Conservation (phyloP, 2,888 invertebrate species). For the Mythimna loreyi region DNA sequence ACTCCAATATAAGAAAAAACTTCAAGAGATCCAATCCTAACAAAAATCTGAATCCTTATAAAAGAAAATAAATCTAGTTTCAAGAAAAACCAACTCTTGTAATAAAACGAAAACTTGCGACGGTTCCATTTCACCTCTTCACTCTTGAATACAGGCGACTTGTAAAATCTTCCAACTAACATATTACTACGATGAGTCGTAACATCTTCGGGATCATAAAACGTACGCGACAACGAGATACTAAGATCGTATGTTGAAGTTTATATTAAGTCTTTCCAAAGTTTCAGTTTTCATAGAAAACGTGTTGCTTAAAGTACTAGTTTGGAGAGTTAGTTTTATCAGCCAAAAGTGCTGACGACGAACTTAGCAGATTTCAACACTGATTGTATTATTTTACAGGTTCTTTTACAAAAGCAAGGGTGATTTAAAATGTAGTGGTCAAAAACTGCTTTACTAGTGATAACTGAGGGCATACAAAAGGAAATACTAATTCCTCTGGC, state of each 20-base stretch:
- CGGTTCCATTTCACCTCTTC: slow-evolving; percentile 28
- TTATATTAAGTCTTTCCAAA: slow-evolving; percentile 43
- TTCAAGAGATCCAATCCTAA: slow-evolving; percentile 1
- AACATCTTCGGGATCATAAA: slow-evolving; percentile 46
- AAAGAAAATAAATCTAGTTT: slow-evolving; percentile 29
- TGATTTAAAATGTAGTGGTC: no score
- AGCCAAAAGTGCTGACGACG: not conserved
- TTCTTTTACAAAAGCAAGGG: not conserved
- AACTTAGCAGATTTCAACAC: not conserved
- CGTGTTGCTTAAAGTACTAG: slow-evolving; percentile 44
- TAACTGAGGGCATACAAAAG: not conserved
- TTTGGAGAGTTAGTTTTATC: slow-evolving; percentile 2
- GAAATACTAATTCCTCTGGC: not conserved
- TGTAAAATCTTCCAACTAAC: slow-evolving; percentile 38
- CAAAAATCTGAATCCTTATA: slow-evolving; percentile 19
- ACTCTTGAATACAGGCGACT: slow-evolving; percentile 13
- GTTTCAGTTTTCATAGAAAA: slow-evolving; percentile 50
- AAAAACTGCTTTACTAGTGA: no score
- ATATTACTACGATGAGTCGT: slow-evolving; percentile 36
- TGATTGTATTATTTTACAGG: no score
- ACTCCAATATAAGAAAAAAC: not conserved
- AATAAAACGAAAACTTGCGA: slow-evolving; percentile 47
- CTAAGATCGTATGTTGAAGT: slow-evolving; percentile 41
- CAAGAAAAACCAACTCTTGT: slow-evolving; percentile 17
- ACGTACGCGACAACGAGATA: slow-evolving; percentile 47